Base-by-base conservation (phyloP, 1,140 invertebrate species). In the Augochlora pura region DNA sequence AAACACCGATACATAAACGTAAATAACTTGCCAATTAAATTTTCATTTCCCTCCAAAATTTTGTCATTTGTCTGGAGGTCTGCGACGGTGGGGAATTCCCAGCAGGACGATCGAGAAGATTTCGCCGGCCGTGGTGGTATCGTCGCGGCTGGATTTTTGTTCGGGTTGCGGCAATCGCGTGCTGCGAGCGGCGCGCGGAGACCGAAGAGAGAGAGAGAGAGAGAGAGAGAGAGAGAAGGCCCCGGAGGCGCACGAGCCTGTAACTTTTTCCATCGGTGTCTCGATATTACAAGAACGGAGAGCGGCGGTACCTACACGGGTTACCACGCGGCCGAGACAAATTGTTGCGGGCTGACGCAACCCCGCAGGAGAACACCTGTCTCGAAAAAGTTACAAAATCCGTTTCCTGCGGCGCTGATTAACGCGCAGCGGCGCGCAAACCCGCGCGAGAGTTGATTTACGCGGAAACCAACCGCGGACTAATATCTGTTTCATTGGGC, bases 311-410 rank as follows among this genome's bases (percentile, higher is more conserved):
- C 25, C 27, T 64, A 42, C 46, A 60, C 71, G 57, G n/a, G n/a
- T 57, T n/a, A n/a, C n/a, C 54, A 57, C 54, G 54, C 54, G n/a
- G 18, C 21, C 46, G 46, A 49, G 80, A 86, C 86, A 87, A 86
- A 87, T 87, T 87, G 77, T 75, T 9, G 12, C 27, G 57, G 32
- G 62, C 60, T 87, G 83, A 85, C 77, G 86, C 81, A 87, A 87
- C 49, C 16, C 16, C 54, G 8, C 72, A n/a, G 68, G 46, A 52
- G 72, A 84, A 85, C 81, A 86, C 86, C 87, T 84, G 83, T 88
- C 86, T 85, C 67, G 77, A 81, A 39, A n/a, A 38, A 38, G 77
- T 88, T 88, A 88, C 85, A 87, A 88, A 87, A 88, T 77, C 80
- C 80, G 77, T 76, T 82, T 85, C 80, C 80, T 80, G 66, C 59